Conservation (phyloP, 2,113 vertebrate genomes). For the Colistium nudipinnis region DNA sequence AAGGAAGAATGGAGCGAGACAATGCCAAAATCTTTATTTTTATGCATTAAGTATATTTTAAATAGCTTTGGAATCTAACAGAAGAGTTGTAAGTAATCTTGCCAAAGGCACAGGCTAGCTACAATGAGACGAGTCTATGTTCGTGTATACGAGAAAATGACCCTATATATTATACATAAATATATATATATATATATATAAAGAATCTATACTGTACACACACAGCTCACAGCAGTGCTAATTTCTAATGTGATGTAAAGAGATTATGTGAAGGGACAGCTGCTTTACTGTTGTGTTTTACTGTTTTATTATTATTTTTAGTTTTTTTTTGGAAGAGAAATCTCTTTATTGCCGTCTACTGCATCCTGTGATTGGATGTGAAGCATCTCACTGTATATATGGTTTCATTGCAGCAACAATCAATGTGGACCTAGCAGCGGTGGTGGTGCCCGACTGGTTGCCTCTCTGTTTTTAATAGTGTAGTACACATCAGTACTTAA, state of each 20-base stretch:
- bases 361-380: constrained; percentile 71
- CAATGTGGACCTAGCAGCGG: constrained; percentile 62
- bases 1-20: constrained; percentile 76
- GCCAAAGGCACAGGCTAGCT: constrained; percentile 95
- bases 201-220: constrained; percentile 78
- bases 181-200: constrained; percentile 71
- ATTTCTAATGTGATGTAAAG: constrained; percentile 79
- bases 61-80: constrained; percentile 96
- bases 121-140: constrained; percentile 80
- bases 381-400: constrained; percentile 76
- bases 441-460: constrained; percentile 57
- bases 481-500: constrained; percentile 56
- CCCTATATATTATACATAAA: constrained; percentile 80
- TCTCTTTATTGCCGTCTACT: constrained; percentile 59
- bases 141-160: constrained; percentile 78
- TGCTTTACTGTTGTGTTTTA: constrained; percentile 69
- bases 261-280: constrained; percentile 81
- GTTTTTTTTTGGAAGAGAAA: constrained; percentile 50
- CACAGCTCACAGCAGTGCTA: constrained; percentile 73
- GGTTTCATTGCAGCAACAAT: constrained; percentile 80
- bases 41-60: constrained; percentile 99
- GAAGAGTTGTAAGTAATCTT: constrained; percentile 98
- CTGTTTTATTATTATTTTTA: no score
- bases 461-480: constrained; percentile 69
- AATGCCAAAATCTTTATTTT: constrained; percentile 99